phyloP scores from a whole-genome alignment of 2,113 vertebrate species.

The Cololabis saira region DNA sequence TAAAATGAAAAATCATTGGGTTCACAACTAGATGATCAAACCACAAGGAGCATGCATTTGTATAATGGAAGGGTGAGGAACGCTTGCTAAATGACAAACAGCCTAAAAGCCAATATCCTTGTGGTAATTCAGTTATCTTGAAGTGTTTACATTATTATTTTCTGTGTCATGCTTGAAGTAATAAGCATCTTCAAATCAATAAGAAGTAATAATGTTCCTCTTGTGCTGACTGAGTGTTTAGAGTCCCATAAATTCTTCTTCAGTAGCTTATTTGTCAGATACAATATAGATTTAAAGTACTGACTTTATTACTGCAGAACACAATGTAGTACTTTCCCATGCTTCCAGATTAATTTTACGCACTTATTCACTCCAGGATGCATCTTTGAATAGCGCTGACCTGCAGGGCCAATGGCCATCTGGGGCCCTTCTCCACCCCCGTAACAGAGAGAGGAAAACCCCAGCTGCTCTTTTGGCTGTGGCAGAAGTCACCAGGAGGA shows the following conservation, averaged over 20 bases:
- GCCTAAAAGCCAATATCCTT: constrained; percentile 7
- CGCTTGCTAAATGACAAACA: not conserved
- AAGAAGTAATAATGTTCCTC: constrained; percentile 40
- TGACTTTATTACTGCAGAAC: constrained; percentile 38
- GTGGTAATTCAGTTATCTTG: constrained; percentile 22
- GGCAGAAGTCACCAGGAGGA: constrained; percentile 65
- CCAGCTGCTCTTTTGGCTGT: constrained; percentile 74
- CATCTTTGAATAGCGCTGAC: constrained; percentile 61
- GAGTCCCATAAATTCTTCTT: constrained; percentile 24
- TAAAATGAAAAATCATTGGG: no score
- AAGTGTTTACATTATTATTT: constrained; percentile 32
- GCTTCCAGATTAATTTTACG: constrained; percentile 52
- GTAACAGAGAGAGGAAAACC: constrained; percentile 51
- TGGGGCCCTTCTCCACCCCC: constrained; percentile 54
- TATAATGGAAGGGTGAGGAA: not conserved
- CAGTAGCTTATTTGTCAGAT: constrained; percentile 26
- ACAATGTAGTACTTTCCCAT: constrained; percentile 27
- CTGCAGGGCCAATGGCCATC: constrained; percentile 64
- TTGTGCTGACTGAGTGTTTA: constrained; percentile 26
- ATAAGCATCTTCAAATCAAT: constrained; percentile 52
- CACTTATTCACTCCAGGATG: constrained; percentile 53
- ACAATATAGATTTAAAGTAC: constrained; percentile 59
- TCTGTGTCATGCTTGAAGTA: constrained; percentile 7
- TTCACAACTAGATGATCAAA: no score
- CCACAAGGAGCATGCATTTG: no score